Percentiles rank a stretch among this genome's conserved stretches.
Conservation (phyloP, 2,113 vertebrate species). For the Sceloporus tristichus region DNA sequence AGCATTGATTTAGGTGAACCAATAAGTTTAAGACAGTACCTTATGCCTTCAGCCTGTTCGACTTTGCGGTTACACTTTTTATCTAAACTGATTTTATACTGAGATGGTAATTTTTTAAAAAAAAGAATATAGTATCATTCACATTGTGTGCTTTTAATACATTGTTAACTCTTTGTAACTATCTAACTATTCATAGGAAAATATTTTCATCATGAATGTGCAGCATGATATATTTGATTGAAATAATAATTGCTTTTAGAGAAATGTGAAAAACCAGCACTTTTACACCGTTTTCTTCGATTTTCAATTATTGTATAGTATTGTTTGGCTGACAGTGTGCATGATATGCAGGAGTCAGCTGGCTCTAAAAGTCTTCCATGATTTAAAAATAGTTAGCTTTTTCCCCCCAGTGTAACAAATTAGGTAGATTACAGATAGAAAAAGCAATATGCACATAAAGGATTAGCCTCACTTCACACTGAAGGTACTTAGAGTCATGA, state of each 20-base stretch:
- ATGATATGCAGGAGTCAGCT: not conserved
- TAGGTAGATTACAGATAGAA: slow-evolving; percentile 16
- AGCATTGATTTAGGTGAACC: not conserved
- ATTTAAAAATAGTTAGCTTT: not conserved
- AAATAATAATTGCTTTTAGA: not conserved
- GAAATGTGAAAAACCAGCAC: not conserved
- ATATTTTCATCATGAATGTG: not conserved
- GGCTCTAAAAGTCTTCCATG: not conserved
- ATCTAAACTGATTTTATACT: not conserved
- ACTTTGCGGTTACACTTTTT: not conserved
- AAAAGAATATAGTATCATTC: not conserved
- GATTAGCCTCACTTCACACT: slow-evolving; percentile 4
- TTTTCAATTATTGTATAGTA: not conserved
- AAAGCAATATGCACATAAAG: not conserved
- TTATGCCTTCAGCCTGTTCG: not conserved
- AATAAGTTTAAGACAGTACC: not conserved
- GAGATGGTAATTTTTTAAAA: too few species aligned
- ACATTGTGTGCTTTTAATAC: not conserved
- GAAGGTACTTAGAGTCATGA: not conserved
- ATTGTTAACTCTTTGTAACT: not conserved
- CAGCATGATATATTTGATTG: not conserved
- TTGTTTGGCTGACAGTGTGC: not conserved
- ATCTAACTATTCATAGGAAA: not conserved
- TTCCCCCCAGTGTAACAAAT: slow-evolving; percentile 6
- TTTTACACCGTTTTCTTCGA: not conserved